phyloP scores from a whole-genome alignment of 2,113 vertebrate species.

The Ursus arctos region DNA sequence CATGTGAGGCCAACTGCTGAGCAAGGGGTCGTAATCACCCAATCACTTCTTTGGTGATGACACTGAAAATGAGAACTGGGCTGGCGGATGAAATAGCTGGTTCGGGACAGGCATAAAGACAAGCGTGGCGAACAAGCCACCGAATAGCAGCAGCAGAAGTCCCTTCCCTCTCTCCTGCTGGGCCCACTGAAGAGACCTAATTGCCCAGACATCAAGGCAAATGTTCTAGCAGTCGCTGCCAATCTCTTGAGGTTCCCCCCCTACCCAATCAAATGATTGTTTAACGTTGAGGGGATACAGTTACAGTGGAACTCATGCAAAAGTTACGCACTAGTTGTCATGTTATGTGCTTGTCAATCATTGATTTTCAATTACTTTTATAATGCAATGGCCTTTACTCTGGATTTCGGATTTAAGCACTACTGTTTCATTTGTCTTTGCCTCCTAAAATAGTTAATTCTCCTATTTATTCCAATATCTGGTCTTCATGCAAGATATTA shows the following conservation, averaged over 20 bases:
- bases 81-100: background rate
- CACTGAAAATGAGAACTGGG: background rate
- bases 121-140: background rate
- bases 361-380: conserved; percentile 4
- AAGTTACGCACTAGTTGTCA: background rate
- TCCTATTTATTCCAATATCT: conserved; percentile 46
- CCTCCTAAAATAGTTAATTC: conserved; percentile 46
- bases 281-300: background rate
- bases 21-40: background rate
- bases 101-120: background rate
- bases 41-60: background rate
- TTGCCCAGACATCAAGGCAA: background rate
- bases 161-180: background rate
- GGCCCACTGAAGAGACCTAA: background rate
- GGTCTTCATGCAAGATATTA: conserved; percentile 59
- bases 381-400: background rate
- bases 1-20: background rate
- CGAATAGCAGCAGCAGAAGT: background rate
- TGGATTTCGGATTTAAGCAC: conserved; percentile 8
- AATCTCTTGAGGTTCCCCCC: background rate
- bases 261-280: background rate
- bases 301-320: background rate
- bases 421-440: conserved; percentile 16
- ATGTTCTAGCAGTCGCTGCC: background rate
- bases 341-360: background rate